phyloP scores from a whole-genome alignment of 2,797 vertebrate genomes.

The Spinibarbus caldwelli region DNA sequence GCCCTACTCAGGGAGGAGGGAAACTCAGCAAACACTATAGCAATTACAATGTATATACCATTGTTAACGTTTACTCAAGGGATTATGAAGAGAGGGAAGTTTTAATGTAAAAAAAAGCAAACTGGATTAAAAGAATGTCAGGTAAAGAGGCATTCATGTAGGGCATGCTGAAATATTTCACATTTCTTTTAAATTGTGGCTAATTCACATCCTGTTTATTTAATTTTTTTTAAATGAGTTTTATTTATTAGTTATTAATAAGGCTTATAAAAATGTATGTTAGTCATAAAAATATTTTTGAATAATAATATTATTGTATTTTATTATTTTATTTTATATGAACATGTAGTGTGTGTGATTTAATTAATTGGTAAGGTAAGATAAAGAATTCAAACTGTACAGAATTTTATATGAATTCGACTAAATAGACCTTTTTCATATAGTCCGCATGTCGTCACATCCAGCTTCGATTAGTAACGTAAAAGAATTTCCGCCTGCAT shows the following conservation, averaged over 20 bases:
- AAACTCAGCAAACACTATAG: constrained; percentile 1
- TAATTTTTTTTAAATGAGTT: not conserved
- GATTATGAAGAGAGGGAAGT: not conserved
- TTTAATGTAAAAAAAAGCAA: not conserved
- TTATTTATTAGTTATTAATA: not conserved
- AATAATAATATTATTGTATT: not conserved
- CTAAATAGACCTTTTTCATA: too few species aligned
- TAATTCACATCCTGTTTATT: not conserved
- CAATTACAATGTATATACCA: not conserved
- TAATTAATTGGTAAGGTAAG: not conserved
- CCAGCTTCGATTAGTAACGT: too few species aligned
- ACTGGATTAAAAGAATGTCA: constrained; percentile 3
- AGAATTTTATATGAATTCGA: not conserved
- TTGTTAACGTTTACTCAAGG: not conserved
- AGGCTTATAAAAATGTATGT: not conserved
- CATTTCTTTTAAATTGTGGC: not conserved
- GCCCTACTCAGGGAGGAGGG: constrained; percentile 17
- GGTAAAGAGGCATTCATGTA: not conserved
- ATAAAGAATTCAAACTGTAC: not conserved
- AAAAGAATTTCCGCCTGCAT: too few species aligned
- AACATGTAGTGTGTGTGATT: not conserved
- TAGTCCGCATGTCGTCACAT: too few species aligned
- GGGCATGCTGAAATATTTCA: not conserved
- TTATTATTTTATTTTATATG: not conserved
- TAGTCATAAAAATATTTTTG: not conserved